Conservation (phyloP, 2,888 invertebrate genomes). For the Cremastinae sp. region DNA sequence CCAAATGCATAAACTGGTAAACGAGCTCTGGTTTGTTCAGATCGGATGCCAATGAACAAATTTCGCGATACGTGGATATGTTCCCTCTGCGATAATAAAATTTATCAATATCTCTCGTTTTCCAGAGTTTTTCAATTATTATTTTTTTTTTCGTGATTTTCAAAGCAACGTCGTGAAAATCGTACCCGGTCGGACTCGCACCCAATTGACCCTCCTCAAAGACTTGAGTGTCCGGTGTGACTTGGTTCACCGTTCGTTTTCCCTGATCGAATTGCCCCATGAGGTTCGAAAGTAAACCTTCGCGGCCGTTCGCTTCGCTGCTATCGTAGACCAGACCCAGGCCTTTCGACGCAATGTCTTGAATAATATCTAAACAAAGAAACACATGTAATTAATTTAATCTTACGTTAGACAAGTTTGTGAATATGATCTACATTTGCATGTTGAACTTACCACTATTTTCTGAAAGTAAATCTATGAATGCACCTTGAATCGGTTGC, state of each 20-base stretch:
- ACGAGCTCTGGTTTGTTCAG: slow-evolving; percentile 96
- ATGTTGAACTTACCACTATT: slow-evolving; percentile 87
- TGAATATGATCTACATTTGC: too few relatives aligned
- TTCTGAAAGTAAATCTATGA: slow-evolving; percentile 93
- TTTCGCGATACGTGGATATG: slow-evolving; percentile 95
- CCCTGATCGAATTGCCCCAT: slow-evolving; percentile 92
- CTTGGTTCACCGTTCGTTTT: slow-evolving; percentile 87
- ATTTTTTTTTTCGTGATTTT: background rate
- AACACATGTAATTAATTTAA: too few relatives aligned
- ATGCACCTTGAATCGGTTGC: slow-evolving; percentile 87
- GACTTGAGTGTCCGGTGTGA: slow-evolving; percentile 90
- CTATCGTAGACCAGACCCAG: slow-evolving; percentile 93
- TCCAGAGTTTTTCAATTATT: background rate
- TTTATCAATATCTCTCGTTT: background rate
- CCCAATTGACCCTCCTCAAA: slow-evolving; percentile 95
- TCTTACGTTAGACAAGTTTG: too few relatives aligned
- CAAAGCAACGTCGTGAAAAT: background rate
- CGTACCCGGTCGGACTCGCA: slow-evolving; percentile 91
- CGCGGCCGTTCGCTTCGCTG: slow-evolving; percentile 87
- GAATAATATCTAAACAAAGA: slow-evolving; percentile 97
- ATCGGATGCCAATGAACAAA: slow-evolving; percentile 96
- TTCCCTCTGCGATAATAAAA: slow-evolving; percentile 84
- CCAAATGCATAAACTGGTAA: slow-evolving; percentile 97
- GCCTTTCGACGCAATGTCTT: slow-evolving; percentile 96
- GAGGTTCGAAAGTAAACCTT: slow-evolving; percentile 88